Percentiles rank a stretch among this genome's conserved stretches.
These are phyloP conservation scores for Stercorarius parasiticus DNA, from an alignment of 2,113 vertebrate species.

Conservation along the genomic window DNA sequence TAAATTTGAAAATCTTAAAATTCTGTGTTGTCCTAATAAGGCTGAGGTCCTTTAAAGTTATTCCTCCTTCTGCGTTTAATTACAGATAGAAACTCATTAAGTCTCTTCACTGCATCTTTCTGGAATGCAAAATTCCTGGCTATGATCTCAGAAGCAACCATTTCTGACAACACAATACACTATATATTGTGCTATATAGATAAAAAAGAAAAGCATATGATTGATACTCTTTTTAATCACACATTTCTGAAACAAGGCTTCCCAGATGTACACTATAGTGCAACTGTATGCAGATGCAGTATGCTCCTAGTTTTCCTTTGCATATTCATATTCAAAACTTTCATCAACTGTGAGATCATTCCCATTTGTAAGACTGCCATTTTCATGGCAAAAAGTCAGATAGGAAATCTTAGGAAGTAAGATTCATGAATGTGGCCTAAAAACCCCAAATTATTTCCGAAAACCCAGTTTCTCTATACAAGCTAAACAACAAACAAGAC, in stretches of 20 bases:
- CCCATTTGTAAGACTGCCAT: not conserved
- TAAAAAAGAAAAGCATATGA: not conserved
- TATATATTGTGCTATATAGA: not conserved
- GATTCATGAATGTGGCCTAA: not conserved
- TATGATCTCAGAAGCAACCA: not conserved
- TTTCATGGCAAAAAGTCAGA: not conserved
- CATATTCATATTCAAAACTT: not conserved
- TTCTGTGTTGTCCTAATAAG: not conserved
- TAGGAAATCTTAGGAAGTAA: not conserved
- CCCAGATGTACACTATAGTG: not conserved
- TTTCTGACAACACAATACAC: not conserved
- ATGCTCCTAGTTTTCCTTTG: not conserved
- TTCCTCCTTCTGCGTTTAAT: not conserved
- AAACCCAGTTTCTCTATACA: not conserved
- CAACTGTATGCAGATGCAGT: not conserved
- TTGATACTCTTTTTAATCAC: not conserved
- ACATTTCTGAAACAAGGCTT: not conserved
- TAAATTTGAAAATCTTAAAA: not conserved
- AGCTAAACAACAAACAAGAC: not conserved
- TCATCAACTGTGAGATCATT: not conserved
- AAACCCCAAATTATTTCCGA: not conserved
- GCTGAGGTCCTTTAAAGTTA: not conserved
- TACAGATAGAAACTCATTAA: not conserved
- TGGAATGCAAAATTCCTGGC: not conserved
- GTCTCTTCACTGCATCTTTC: not conserved